These are phyloP conservation scores for Todiramphus saurophagus DNA, from an alignment of 2,113 vertebrate genomes.

Conservation along the genomic window DNA sequence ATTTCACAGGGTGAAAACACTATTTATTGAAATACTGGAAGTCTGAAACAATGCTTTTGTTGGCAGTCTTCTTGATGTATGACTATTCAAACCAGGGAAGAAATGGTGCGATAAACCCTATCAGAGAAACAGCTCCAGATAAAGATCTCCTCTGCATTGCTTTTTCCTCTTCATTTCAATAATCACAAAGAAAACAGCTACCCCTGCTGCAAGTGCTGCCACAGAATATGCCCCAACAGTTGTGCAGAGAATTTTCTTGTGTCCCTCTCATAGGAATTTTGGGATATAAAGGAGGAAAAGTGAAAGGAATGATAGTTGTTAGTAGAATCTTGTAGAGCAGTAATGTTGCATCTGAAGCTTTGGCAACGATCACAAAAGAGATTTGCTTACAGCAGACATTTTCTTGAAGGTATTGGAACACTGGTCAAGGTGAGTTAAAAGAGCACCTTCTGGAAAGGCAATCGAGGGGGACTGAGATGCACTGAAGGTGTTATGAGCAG, in stretches of 20 bases:
- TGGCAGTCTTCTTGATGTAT: background rate
- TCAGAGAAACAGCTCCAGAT: background rate
- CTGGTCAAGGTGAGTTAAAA: background rate
- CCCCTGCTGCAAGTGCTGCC: background rate
- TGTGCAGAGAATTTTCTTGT: background rate
- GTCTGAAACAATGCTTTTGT: conserved; percentile 21
- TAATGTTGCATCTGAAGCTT: background rate
- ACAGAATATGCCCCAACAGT: background rate
- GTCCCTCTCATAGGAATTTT: background rate
- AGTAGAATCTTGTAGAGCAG: background rate
- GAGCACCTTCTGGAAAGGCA: background rate
- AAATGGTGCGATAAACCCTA: background rate
- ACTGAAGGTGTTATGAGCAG: background rate
- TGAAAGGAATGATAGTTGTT: background rate
- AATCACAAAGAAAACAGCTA: background rate
- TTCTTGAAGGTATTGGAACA: background rate
- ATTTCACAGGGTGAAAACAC: background rate
- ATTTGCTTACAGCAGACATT: background rate
- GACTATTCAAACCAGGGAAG: background rate
- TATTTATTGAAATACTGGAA: conserved; percentile 21
- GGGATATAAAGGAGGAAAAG: background rate
- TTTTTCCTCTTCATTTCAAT: conserved; percentile 13
- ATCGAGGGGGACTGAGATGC: background rate
- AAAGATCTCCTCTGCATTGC: background rate
- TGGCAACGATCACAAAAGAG: background rate